Evolutionary conservation across 2,113 vertebrate genomes (phyloP).

Genomic region (Lutjanus erythropterus): DNA sequence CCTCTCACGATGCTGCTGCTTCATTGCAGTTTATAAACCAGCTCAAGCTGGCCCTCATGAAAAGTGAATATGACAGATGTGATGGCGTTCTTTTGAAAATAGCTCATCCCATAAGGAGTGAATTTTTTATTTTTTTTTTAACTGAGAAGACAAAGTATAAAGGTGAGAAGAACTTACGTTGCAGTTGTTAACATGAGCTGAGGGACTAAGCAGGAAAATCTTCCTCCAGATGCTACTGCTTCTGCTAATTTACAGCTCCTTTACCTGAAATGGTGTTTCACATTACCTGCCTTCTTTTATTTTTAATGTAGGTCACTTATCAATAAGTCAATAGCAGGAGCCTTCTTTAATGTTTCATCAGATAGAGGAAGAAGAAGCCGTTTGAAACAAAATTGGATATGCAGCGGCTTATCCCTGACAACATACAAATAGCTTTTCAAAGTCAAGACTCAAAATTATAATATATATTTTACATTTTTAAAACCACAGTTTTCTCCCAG

Average conservation of each 20-base stretch:
- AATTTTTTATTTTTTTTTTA: conserved; percentile 5
- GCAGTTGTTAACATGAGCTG: conserved; percentile 21
- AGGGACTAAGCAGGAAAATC: conserved; percentile 8
- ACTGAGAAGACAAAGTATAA: conserved; percentile 32
- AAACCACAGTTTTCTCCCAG: not conserved
- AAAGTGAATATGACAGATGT: conserved; percentile 69
- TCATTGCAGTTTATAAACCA: conserved; percentile 67
- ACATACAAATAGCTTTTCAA: conserved; percentile 3
- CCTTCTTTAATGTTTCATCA: conserved; percentile 22
- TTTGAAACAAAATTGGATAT: not conserved
- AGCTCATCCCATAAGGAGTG: conserved; percentile 16
- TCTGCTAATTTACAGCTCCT: conserved; percentile 19
- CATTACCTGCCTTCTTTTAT: conserved; percentile 25
- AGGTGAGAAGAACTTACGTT: conserved; percentile 28
- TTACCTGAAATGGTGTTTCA: conserved; percentile 15
- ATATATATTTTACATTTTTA: conserved; percentile 1
- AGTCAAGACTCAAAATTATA: conserved; percentile 1
- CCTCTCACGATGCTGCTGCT: conserved; percentile 56
- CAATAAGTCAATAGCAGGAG: conserved; percentile 34
- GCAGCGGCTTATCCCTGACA: conserved; percentile 7
- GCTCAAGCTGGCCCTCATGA: conserved; percentile 41
- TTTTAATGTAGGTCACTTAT: conserved; percentile 39
- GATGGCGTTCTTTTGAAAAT: conserved; percentile 45
- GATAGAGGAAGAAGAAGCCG: not conserved
- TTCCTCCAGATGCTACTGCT: conserved; percentile 29